Conservation (phyloP, 2,888 invertebrate genomes). For the Rotaria socialis region DNA sequence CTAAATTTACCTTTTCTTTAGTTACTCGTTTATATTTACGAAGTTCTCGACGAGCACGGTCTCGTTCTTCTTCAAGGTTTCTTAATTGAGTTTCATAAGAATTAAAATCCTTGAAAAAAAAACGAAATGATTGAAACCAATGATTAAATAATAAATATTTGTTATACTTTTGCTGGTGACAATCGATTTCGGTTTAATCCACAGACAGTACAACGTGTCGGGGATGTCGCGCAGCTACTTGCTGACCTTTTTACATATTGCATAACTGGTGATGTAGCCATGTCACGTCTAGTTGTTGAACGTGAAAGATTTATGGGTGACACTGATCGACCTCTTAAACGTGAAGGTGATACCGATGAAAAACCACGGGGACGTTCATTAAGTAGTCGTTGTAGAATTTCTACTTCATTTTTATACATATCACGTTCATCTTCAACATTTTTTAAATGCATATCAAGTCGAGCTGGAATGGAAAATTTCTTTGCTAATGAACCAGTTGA, state of each 20-base stretch:
- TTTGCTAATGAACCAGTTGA: slow-evolving; percentile 48
- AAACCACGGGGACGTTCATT: slow-evolving; percentile 13
- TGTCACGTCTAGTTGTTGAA: background rate
- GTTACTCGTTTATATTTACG: slow-evolving; percentile 10
- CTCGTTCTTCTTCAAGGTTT: slow-evolving; percentile 31
- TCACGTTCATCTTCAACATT: slow-evolving; percentile 58
- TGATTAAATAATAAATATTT: background rate
- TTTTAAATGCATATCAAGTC: slow-evolving; percentile 55
- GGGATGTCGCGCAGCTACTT: background rate
- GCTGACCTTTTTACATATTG: background rate
- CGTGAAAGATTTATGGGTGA: background rate
- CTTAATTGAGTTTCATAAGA: background rate
- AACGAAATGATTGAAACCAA: background rate
- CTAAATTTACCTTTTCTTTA: background rate
- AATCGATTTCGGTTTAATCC: background rate
- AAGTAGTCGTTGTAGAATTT: slow-evolving; percentile 54
- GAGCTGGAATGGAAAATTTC: slow-evolving; percentile 50
- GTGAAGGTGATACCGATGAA: slow-evolving; percentile 15
- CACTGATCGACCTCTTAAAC: background rate
- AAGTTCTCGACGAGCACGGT: background rate
- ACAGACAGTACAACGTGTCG: slow-evolving; percentile 26
- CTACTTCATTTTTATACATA: slow-evolving; percentile 57
- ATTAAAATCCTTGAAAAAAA: background rate
- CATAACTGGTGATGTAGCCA: slow-evolving; percentile 12
- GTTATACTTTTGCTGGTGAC: background rate